A percentile compares a stretch with the other conserved stretches of the same genome.
These are phyloP conservation scores for Schrankia costaestrigalis DNA, from an alignment of 2,888 invertebrate genomes.

Conservation along the genomic window DNA sequence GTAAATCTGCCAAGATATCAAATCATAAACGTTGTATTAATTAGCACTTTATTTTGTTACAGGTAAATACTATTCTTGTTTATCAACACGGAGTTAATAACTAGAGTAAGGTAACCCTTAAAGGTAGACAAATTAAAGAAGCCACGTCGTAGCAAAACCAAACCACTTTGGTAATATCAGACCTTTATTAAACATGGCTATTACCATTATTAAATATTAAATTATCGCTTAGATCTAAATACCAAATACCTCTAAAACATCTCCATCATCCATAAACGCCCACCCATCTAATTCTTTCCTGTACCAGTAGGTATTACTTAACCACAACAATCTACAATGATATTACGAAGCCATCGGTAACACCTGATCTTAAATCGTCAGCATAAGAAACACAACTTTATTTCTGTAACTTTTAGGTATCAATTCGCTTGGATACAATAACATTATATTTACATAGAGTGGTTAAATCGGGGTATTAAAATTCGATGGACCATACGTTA, in stretches of 20 bases:
- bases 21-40: too few relatives aligned
- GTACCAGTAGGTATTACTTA: conserved; percentile 26
- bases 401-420: not conserved
- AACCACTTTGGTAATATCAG: too few relatives aligned
- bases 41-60: conserved; percentile 7
- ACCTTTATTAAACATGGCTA: not conserved
- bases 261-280: conserved; percentile 32
- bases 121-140: too few relatives aligned
- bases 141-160: too few relatives aligned
- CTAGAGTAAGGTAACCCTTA: too few relatives aligned
- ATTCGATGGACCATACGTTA: conserved; percentile 70
- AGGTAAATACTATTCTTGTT: conserved; percentile 8
- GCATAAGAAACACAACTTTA: conserved; percentile 6
- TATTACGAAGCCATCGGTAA: conserved; percentile 35
- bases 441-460: conserved; percentile 39
- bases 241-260: conserved; percentile 9
- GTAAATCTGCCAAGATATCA: too few relatives aligned
- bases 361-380: conserved; percentile 10
- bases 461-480: conserved; percentile 70
- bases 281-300: conserved; percentile 33
- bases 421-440: conserved; percentile 2
- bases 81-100: too few relatives aligned
- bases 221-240: conserved; percentile 1
- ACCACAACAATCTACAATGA: conserved; percentile 40
- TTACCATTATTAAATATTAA: too few relatives aligned